A percentile compares a stretch with the other conserved stretches of the same genome.
These are phyloP conservation scores for Notolabrus celidotus DNA, from an alignment of 2,797 vertebrate genomes.

Conservation along the genomic window DNA sequence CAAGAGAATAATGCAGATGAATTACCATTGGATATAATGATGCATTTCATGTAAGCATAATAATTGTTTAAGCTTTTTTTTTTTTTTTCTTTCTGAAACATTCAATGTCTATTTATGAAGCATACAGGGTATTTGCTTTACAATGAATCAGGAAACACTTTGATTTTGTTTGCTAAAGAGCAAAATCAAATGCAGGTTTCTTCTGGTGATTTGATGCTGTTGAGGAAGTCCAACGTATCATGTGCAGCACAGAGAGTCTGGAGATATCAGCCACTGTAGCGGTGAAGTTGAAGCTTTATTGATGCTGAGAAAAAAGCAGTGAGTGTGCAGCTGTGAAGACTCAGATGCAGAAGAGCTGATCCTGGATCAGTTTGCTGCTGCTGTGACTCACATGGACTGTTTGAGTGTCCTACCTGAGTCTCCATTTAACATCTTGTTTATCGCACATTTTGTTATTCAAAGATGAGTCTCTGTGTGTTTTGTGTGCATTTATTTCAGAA, in stretches of 20 bases:
- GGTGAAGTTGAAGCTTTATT: slow-evolving; percentile 19
- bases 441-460: too few relatives aligned
- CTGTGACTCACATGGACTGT: neutral
- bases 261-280: neutral
- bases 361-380: slow-evolving; percentile 11
- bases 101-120: neutral
- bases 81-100: neutral
- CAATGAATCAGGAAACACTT: neutral
- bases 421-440: slow-evolving; percentile 14
- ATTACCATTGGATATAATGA: neutral
- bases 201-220: neutral
- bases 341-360: slow-evolving; percentile 5
- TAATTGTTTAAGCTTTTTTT: neutral
- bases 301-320: slow-evolving; percentile 6
- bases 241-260: slow-evolving; percentile 15
- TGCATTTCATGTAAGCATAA: neutral
- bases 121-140: neutral
- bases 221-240: neutral
- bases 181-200: slow-evolving; percentile 5
- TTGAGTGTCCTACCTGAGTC: slow-evolving; percentile 17
- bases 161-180: slow-evolving; percentile 7
- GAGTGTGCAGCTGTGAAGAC: neutral
- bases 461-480: slow-evolving; percentile 15
- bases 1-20: neutral
- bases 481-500: slow-evolving; percentile 6